phyloP scores from a whole-genome alignment of 2,888 invertebrate genomes.

The Himalopsyche japonica region DNA sequence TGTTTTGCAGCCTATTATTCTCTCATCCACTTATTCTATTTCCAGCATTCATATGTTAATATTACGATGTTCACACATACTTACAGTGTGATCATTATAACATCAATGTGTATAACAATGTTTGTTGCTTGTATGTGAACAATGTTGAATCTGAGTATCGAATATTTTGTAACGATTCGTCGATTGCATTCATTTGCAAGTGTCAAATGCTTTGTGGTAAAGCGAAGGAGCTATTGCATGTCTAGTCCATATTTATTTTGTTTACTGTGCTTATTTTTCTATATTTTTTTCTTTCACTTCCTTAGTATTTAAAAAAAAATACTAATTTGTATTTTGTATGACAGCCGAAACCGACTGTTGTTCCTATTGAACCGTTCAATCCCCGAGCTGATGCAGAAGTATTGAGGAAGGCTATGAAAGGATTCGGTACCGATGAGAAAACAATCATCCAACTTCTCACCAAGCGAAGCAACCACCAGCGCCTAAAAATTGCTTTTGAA shows the following conservation, averaged over 20 bases:
- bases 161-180: too few species aligned
- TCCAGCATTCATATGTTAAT: neutral
- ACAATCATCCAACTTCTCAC: constrained; percentile 84
- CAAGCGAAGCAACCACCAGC: constrained; percentile 81
- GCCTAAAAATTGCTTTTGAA: constrained; percentile 77
- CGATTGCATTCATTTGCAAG: neutral
- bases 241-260: neutral
- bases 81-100: too few species aligned
- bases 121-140: too few species aligned
- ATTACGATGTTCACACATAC: too few species aligned
- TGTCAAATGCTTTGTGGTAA: neutral
- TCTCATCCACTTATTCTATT: neutral
- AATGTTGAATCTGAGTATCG: too few species aligned
- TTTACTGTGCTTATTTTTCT: neutral
- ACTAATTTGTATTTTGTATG: neutral
- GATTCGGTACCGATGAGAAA: constrained; percentile 89
- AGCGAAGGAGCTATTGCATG: neutral
- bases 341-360: constrained; percentile 75
- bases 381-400: constrained; percentile 78
- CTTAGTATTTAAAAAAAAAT: neutral
- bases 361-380: constrained; percentile 76
- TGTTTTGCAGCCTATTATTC: neutral
- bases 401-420: constrained; percentile 90
- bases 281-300: neutral
- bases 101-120: too few species aligned